Evolutionary conservation across 1,140 invertebrate genomes (phyloP).

Genomic region (Conus betulinus): DNA sequence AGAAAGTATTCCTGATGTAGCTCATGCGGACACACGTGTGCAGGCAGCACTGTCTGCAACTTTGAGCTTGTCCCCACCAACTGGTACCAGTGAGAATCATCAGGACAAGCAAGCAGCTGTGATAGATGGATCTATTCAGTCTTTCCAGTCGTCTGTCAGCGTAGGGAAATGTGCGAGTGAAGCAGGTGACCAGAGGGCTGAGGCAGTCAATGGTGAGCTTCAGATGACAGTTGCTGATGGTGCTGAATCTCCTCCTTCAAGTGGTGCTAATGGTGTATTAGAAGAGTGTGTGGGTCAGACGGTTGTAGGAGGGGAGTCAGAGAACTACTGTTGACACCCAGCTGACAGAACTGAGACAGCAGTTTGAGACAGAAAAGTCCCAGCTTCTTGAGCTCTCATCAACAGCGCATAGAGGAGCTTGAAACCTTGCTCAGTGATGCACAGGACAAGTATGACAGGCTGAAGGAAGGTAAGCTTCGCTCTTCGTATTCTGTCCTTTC

Average conservation of each 20-base stretch:
- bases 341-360: constrained; percentile 51
- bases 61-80: neutral
- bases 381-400: constrained; percentile 35
- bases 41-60: neutral
- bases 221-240: neutral
- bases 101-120: neutral
- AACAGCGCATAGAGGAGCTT: constrained; percentile 55
- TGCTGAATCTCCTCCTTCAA: neutral
- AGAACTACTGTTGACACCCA: constrained; percentile 13
- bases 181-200: neutral
- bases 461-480: constrained; percentile 61
- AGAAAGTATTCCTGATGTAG: neutral
- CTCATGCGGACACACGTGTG: neutral
- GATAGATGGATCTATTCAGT: neutral
- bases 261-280: neutral
- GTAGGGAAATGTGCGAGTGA: neutral
- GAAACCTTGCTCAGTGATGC: constrained; percentile 52
- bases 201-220: constrained; percentile 13
- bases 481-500: too few species aligned
- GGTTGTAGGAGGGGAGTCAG: neutral
- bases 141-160: neutral
- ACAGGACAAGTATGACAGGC: constrained; percentile 64
- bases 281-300: neutral
- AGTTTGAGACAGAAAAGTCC: constrained; percentile 39
- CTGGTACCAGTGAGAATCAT: neutral